Conservation (phyloP, 2,797 vertebrate genomes). For the Hirundo rustica region DNA sequence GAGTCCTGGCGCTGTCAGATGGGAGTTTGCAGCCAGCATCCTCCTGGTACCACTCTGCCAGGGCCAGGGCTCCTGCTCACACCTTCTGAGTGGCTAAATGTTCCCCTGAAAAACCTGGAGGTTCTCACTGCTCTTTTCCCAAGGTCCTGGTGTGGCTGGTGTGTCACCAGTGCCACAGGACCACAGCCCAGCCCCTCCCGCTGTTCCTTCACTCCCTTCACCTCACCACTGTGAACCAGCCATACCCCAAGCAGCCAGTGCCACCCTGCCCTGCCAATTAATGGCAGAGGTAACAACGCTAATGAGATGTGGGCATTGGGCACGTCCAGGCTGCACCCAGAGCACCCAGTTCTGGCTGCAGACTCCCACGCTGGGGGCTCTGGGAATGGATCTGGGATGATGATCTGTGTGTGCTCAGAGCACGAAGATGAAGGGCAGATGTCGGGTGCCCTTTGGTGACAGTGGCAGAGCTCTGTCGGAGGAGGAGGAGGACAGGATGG, state of each 20-base stretch:
- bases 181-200: not conserved
- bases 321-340: accelerated
- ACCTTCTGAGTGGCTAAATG: not conserved
- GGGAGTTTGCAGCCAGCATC: not conserved
- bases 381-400: accelerated
- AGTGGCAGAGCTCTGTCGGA: not conserved
- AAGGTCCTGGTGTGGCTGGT: not conserved
- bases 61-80: not conserved
- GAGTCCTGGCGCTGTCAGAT: accelerated
- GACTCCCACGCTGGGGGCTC: accelerated
- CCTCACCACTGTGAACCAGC: accelerated
- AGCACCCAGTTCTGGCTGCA: accelerated
- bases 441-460: not conserved
- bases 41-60: accelerated
- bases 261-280: not conserved
- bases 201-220: not conserved
- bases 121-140: not conserved
- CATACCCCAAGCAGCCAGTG: accelerated
- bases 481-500: not conserved
- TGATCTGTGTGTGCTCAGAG: not conserved
- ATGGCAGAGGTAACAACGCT: accelerated
- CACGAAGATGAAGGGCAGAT: not conserved
- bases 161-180: not conserved
- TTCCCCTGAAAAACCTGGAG: not conserved
- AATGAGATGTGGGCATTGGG: not conserved